Conservation (phyloP, 2,113 vertebrate species). For the Pollachius pollachius region DNA sequence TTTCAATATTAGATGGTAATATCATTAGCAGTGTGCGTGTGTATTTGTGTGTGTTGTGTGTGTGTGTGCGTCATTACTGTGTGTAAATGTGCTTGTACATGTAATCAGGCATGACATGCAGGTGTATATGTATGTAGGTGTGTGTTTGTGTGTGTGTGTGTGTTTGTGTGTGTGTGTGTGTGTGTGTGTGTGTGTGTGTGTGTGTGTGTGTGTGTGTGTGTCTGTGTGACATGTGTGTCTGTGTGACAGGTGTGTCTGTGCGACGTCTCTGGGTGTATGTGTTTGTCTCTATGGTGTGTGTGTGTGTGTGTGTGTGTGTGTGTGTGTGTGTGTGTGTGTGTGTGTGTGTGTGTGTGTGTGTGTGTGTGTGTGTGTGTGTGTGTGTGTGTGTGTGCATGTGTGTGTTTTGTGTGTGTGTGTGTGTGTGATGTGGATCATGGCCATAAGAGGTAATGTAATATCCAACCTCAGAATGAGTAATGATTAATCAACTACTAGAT, state of each 20-base stretch:
- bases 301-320: too few relatives aligned
- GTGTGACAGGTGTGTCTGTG: too few relatives aligned
- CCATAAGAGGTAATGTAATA: too few relatives aligned
- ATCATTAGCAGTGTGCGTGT: slow-evolving; percentile 26
- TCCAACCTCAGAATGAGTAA: too few relatives aligned
- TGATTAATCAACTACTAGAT: background rate
- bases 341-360: background rate
- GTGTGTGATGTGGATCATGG: background rate
- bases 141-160: background rate
- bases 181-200: too few relatives aligned
- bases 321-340: background rate
- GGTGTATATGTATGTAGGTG: slow-evolving; percentile 15
- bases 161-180: background rate
- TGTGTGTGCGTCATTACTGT: background rate
- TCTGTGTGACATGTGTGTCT: too few relatives aligned
- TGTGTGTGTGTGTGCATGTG: too few relatives aligned
- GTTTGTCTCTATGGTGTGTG: too few relatives aligned
- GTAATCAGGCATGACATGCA: slow-evolving; percentile 23
- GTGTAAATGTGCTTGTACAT: background rate
- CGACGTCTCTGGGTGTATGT: too few relatives aligned
- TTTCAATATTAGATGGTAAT: slow-evolving; percentile 15
- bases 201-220: too few relatives aligned
- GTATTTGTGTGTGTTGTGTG: slow-evolving; percentile 5
- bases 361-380: too few relatives aligned
- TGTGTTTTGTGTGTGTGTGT: background rate